phyloP scores from a whole-genome alignment of 92 coral and sea anemone species.

The Zoanthus sansibaricus region DNA sequence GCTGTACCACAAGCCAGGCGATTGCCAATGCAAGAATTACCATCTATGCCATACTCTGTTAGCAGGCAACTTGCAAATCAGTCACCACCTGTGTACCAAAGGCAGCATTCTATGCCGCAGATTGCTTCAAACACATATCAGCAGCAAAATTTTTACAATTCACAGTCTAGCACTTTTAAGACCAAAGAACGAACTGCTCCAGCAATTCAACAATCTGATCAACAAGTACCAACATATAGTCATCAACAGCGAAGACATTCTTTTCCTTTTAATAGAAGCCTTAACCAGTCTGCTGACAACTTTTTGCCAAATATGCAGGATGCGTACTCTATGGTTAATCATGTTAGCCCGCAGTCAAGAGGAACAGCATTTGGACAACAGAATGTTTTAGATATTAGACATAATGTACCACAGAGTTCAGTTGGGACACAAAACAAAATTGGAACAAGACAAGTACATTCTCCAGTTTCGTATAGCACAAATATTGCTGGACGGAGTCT shows the following conservation, averaged over 20 bases:
- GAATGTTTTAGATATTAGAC: slow-evolving; percentile 28
- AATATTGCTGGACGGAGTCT: slow-evolving; percentile 8
- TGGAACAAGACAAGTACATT: slow-evolving; percentile 20
- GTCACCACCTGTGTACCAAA: slow-evolving; percentile 61
- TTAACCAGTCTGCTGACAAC: slow-evolving; percentile 67
- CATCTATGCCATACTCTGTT: slow-evolving; percentile 51
- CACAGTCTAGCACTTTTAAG: slow-evolving; percentile 26
- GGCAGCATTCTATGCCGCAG: slow-evolving; percentile 85
- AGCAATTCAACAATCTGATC: slow-evolving; percentile 27
- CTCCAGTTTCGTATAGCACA: slow-evolving; percentile 16
- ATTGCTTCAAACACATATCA: slow-evolving; percentile 29
- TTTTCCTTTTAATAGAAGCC: slow-evolving; percentile 78
- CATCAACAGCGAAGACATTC: slow-evolving; percentile 84
- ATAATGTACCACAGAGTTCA: slow-evolving; percentile 20
- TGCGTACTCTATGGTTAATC: slow-evolving; percentile 23
- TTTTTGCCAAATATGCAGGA: slow-evolving; percentile 41
- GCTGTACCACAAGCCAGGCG: slow-evolving; percentile 54
- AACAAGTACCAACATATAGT: slow-evolving; percentile 42
- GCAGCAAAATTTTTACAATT: slow-evolving; percentile 33
- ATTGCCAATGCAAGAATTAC: slow-evolving; percentile 52
- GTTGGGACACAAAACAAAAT: slow-evolving; percentile 30
- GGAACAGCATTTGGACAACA: slow-evolving; percentile 16
- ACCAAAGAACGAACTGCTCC: slow-evolving; percentile 24
- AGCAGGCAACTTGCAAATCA: slow-evolving; percentile 56
- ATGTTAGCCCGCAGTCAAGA: slow-evolving; percentile 27